Base-by-base conservation (phyloP, 2,888 invertebrate species). In the Pelosia muscerda region DNA sequence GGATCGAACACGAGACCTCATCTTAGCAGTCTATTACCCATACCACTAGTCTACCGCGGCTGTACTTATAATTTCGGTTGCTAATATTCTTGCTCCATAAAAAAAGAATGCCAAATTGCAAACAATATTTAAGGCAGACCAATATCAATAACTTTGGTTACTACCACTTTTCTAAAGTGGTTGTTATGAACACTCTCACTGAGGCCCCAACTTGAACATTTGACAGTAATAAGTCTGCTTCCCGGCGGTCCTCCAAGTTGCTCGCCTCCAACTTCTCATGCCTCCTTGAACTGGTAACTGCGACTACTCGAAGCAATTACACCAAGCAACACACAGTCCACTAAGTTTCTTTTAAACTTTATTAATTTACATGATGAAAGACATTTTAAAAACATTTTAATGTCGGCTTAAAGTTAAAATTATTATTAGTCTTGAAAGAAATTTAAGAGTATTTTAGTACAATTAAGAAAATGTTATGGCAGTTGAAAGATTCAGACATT, bases 261-360 rank as follows among this genome's bases (percentile, higher is more conserved):
- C 67, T 74, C 74, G 75, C 77, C 73, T 75, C 70, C 83, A 86
- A 88, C 85, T 89, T 86, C 86, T 86, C 86, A 88, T 86, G 90
- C 86, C 84, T 86, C 82, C 90, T 90, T 89, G 87, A 92, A 91
- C 90, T 90, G 84, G 85, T 89, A 90, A 91, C 90, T 90, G 88
- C 89, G 84, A 89, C 82, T 86, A 85, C 88, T 91, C 84, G 84
- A 87, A 87, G 88, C 90, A 91, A 91, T 92, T 92, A 91, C 89
- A 86, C 81, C 79, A 84, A 83, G 80, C 84, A 82, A 81, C 82
- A 85, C 81, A 85, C 81, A 85, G 81, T 83, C 79, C 83, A 81
- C 78, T 72, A 81, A 86, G 81, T 85, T 85, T 81, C 79, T 84
- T 79, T 85, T 76, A 78, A 86, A 78, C 79, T 84, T 81, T 79